Percentiles rank a stretch among this genome's conserved stretches.
These are phyloP conservation scores for Leptopilina boulardi DNA, from an alignment of 1,140 invertebrate species.

Conservation along the genomic window DNA sequence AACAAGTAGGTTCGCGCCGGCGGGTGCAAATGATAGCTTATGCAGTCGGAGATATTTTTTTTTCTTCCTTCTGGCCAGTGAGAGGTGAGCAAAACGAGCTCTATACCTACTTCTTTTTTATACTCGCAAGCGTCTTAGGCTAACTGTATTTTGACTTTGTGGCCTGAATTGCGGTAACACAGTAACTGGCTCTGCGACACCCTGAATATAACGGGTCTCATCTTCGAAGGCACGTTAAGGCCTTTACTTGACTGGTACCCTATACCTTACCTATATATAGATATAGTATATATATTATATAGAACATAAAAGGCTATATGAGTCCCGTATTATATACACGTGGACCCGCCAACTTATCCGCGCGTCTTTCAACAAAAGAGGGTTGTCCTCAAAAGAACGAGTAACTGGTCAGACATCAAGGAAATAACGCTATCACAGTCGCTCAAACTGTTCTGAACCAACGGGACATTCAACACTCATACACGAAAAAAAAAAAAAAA, in stretches of 20 bases:
- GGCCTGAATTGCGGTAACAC: slow-evolving; percentile 77
- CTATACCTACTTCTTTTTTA: slow-evolving; percentile 47
- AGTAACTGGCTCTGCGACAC: slow-evolving; percentile 76
- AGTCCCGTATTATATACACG: slow-evolving; percentile 40
- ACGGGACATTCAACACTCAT: slow-evolving; percentile 28
- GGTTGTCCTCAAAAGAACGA: slow-evolving; percentile 17
- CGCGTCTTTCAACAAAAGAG: slow-evolving; percentile 38
- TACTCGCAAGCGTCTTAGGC: slow-evolving; percentile 61
- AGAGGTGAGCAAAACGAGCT: slow-evolving; percentile 50
- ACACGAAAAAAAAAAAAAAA: not conserved
- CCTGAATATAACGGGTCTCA: slow-evolving; percentile 73
- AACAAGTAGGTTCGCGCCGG: slow-evolving; percentile 17
- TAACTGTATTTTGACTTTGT: slow-evolving; percentile 78
- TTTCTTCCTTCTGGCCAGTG: slow-evolving; percentile 35
- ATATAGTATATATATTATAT: too few relatives aligned
- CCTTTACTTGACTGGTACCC: slow-evolving; percentile 48
- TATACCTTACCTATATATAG: slow-evolving; percentile 52
- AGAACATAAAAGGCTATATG: slow-evolving; percentile 64
- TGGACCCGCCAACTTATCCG: slow-evolving; percentile 48
- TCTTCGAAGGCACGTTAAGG: slow-evolving; percentile 63
- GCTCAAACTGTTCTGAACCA: not conserved
- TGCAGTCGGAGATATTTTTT: slow-evolving; percentile 48
- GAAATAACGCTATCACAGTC: slow-evolving; percentile 15
- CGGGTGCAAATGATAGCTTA: slow-evolving; percentile 35
- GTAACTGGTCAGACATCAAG: slow-evolving; percentile 21